These are phyloP conservation scores for Halcyon leucocephala DNA, from an alignment of 2,797 vertebrate genomes.

Conservation along the genomic window DNA sequence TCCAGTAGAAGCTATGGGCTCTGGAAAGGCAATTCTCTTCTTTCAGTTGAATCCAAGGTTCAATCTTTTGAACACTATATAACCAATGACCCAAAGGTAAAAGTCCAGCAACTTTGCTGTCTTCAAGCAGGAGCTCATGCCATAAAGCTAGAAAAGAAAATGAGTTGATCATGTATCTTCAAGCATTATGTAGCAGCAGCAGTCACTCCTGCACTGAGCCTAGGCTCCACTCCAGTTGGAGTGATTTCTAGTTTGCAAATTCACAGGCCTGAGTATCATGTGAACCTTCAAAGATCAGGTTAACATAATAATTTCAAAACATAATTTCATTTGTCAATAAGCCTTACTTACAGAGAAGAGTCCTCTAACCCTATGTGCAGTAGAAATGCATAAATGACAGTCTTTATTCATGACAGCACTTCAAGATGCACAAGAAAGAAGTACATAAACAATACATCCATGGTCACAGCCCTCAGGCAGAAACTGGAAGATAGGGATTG, in stretches of 20 bases:
- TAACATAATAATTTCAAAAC: background rate
- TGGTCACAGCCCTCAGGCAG: background rate
- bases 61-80: background rate
- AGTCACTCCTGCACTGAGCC: background rate
- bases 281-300: background rate
- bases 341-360: background rate
- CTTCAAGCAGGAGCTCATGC: background rate
- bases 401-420: background rate
- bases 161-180: fast-evolving
- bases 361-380: background rate
- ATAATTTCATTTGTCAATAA: background rate
- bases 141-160: background rate
- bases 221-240: background rate
- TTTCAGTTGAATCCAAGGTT: background rate
- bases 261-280: background rate
- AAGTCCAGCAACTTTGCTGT: background rate
- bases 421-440: background rate
- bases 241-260: background rate
- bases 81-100: background rate
- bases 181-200: background rate
- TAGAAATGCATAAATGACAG: background rate
- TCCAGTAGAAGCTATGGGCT: background rate
- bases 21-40: background rate
- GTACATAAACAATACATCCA: background rate
- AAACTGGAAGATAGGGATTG: background rate